A percentile compares a stretch with the other conserved stretches of the same genome.
These are phyloP conservation scores for Amiota minor DNA, from an alignment of 2,888 invertebrate species.

Conservation along the genomic window DNA sequence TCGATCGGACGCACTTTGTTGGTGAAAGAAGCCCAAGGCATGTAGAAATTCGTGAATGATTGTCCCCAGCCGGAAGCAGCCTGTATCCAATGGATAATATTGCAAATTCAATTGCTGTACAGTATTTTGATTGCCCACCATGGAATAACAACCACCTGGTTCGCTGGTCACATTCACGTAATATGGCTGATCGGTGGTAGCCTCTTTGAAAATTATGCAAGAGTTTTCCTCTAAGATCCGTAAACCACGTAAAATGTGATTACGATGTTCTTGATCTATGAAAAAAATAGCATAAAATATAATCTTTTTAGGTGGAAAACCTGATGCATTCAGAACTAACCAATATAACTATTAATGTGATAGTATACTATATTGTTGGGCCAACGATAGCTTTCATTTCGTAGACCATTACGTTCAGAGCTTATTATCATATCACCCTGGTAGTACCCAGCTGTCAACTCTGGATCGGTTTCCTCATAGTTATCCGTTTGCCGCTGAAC, in stretches of 20 bases:
- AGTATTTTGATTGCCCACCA: conserved; percentile 79
- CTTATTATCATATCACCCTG: conserved; percentile 83
- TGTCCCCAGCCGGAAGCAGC: conserved; percentile 74
- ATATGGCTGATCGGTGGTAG: conserved; percentile 70
- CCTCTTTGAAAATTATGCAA: conserved; percentile 81
- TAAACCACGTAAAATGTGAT: conserved; percentile 80
- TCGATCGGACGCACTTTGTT: conserved; percentile 84
- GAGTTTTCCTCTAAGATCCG: conserved; percentile 82
- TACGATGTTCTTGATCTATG: conserved; percentile 74
- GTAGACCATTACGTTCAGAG: conserved; percentile 76
- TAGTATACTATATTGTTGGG: conserved; percentile 80
- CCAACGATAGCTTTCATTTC: conserved; percentile 77
- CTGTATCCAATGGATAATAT: conserved; percentile 55
- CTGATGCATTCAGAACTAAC: conserved; percentile 29
- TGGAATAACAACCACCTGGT: conserved; percentile 83
- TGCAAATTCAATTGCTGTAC: conserved; percentile 64
- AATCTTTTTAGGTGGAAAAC: background rate
- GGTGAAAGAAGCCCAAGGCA: conserved; percentile 85
- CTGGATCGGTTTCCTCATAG: conserved; percentile 76
- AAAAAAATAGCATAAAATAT: background rate
- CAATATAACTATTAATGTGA: conserved; percentile 47
- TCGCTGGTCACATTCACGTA: conserved; percentile 62
- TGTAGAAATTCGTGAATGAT: conserved; percentile 86
- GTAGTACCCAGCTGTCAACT: conserved; percentile 82
- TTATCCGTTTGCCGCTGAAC: conserved; percentile 32